Conservation (phyloP, 2,888 invertebrate species). For the Agonum fuliginosum region DNA sequence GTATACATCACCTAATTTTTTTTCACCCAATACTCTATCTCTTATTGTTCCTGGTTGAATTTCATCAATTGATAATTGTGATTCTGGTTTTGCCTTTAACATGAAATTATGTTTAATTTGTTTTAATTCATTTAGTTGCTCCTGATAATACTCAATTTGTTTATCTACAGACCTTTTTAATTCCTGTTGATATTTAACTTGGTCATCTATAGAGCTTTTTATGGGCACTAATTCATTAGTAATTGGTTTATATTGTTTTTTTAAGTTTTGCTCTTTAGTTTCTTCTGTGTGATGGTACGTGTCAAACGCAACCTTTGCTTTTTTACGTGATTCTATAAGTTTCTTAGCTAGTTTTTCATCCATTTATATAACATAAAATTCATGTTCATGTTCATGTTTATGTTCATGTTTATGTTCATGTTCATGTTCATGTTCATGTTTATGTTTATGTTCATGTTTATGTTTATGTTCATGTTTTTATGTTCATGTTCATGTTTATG, state of each 20-base stretch:
- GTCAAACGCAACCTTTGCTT: neutral
- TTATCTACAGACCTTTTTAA: neutral
- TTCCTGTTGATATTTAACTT: neutral
- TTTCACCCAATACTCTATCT: neutral
- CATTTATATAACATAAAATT: constrained; percentile 1
- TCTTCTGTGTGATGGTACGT: neutral
- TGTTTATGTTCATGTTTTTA: constrained; percentile 14
- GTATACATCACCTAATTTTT: constrained; percentile 1
- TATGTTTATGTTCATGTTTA: constrained; percentile 11
- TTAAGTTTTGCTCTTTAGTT: neutral
- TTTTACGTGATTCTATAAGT: neutral
- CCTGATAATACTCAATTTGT: neutral
- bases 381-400: constrained; percentile 4
- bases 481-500: constrained; percentile 18
- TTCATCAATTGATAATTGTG: neutral
- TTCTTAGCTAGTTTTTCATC: neutral
- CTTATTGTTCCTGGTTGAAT: constrained; percentile 1
- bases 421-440: neutral
- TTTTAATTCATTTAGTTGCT: neutral
- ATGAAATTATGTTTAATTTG: neutral
- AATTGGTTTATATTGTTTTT: neutral
- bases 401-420: neutral
- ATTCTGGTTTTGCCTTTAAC: neutral
- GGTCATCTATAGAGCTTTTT: neutral
- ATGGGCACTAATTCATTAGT: neutral